A percentile compares a stretch with the other conserved stretches of the same genome.
Evolutionary conservation across 2,888 invertebrate genomes (phyloP).

Genomic region (Tiliacea aurago): DNA sequence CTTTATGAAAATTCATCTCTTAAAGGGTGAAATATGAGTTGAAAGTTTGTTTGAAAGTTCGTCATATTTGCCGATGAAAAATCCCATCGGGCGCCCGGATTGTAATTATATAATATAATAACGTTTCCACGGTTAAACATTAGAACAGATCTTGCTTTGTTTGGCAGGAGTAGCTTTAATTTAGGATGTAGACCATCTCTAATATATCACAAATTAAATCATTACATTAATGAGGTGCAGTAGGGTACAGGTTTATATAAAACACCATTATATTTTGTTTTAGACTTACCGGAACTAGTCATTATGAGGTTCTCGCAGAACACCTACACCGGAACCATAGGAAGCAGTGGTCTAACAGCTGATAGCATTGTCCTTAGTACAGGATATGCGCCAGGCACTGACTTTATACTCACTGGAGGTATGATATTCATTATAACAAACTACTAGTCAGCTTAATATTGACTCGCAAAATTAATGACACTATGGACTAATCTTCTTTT

Average conservation of each 20-base stretch:
- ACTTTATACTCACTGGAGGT: conserved; percentile 77
- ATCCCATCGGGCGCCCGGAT: too few species aligned
- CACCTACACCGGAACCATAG: conserved; percentile 73
- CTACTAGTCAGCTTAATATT: not conserved
- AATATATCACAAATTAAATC: not conserved
- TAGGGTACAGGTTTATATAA: not conserved
- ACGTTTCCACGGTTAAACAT: not conserved
- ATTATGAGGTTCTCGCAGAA: conserved; percentile 68
- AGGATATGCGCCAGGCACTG: conserved; percentile 72
- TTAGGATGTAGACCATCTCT: not conserved
- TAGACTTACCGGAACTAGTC: conserved; percentile 78
- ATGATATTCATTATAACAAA: conserved; percentile 36
- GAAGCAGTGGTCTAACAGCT: conserved; percentile 65
- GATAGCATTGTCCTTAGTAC: conserved; percentile 73
- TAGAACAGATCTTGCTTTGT: not conserved
- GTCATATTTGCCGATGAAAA: too few species aligned
- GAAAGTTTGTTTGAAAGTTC: not conserved
- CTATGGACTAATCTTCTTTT: not conserved
- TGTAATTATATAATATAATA: not conserved
- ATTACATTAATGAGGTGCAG: too few species aligned
- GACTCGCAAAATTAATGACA: not conserved
- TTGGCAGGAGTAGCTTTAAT: not conserved
- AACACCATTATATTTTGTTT: conserved; percentile 43
- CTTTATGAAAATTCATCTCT: too few species aligned
- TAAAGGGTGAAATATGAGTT: too few species aligned